Base-by-base conservation (phyloP, 2,888 invertebrate genomes). In the Melolontha melolontha region DNA sequence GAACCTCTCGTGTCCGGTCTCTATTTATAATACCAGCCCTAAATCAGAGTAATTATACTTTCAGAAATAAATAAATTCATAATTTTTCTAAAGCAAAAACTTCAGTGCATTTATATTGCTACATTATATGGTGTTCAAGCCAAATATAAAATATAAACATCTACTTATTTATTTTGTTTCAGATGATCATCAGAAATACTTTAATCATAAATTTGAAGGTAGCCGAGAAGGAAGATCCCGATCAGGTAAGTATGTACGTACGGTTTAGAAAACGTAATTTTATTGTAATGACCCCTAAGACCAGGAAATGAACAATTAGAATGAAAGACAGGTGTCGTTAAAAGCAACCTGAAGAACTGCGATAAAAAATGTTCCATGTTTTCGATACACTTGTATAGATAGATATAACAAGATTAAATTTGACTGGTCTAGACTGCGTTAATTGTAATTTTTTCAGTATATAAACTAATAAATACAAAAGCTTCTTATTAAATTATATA, bases 281-380 rank as follows among this genome's bases (percentile, higher is more conserved):
- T 73, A 70, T 70, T 71, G 71, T 74, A 74, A 74, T 74, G 71
- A 73, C 70, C 67, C 52, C 59, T 63, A 71, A 69, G 67, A 34
- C 34, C 10, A 74, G 75, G 75, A 75, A 75, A 73, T 75, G 72
- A 72, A 70, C 71, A 72, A 75, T 75, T 74, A 75, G 72, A 67
- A 72, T 14, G 57, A 34, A 70, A 71, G 73, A 74, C 74, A 75
- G 74, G 74, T 74, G 74, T 72, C 72, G 71, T 70, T 69, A 68
- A 70, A 65, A 22, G 22, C 69, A 57, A 62, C 40, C 40, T 54
- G 17, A 34, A 39, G 49, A 57, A 57, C 49, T 40, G 8, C 40
- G 10, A 54, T 10, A 16, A 40, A 54, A 17, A 40, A 39, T 17
- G 27, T 17, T n/a, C n/a, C 22, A 22, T 22, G 22, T 22, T 22